Evolutionary conservation across 1,140 invertebrate genomes (phyloP).

Genomic region (Bombus waltoni): DNA sequence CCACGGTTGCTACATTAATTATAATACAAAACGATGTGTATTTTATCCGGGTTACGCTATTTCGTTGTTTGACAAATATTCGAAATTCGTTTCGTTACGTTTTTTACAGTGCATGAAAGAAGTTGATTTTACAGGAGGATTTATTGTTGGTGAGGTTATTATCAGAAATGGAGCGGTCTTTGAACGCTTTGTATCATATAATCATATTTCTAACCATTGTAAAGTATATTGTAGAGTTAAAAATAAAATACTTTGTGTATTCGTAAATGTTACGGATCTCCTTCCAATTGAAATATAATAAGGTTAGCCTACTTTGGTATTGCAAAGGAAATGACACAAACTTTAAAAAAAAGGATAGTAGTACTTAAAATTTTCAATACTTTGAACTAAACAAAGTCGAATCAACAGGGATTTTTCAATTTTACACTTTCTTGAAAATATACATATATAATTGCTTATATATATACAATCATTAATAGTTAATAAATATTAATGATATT

Average conservation of each 20-base stretch:
- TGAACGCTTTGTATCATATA: neutral
- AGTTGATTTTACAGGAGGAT: too few species aligned
- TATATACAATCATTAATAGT: neutral
- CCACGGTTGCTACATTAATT: neutral
- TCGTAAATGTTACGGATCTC: neutral
- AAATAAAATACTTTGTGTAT: neutral
- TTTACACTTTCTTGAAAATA: neutral
- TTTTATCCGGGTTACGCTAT: neutral
- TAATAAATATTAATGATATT: neutral
- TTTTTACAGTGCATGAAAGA: neutral
- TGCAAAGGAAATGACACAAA: neutral
- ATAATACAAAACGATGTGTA: neutral
- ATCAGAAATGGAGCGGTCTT: neutral
- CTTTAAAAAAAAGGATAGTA: neutral
- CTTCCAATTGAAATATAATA: neutral
- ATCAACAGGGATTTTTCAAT: neutral
- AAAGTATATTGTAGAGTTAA: neutral
- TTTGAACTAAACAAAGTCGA: neutral
- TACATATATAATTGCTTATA: neutral
- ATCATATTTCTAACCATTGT: neutral
- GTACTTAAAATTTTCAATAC: neutral
- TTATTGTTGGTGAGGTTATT: slow-evolving; percentile 1
- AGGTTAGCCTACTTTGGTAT: neutral
- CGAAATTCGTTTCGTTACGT: neutral
- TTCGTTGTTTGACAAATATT: slow-evolving; percentile 6